These are phyloP conservation scores for Thymallus thymallus DNA, from an alignment of 2,113 vertebrate genomes.

Conservation along the genomic window DNA sequence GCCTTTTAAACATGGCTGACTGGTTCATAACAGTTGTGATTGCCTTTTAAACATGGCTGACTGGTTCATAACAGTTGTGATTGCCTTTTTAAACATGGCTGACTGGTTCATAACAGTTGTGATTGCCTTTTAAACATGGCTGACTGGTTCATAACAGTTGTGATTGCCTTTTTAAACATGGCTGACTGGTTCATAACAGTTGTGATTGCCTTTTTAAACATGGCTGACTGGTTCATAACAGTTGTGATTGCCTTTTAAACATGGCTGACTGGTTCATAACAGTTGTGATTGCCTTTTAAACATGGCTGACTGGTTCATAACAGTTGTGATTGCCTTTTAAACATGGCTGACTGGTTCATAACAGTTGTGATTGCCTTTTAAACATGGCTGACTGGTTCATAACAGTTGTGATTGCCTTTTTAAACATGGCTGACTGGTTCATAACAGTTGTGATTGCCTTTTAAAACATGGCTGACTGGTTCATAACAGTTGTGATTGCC, in stretches of 20 bases:
- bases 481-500: slow-evolving; percentile 21
- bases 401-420: slow-evolving; percentile 26
- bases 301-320: slow-evolving; percentile 27
- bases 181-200: slow-evolving; percentile 22
- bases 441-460: slow-evolving; percentile 25
- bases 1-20: too few relatives aligned
- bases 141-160: slow-evolving; percentile 14
- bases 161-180: slow-evolving; percentile 40
- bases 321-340: slow-evolving; percentile 28
- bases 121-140: slow-evolving; percentile 41
- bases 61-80: slow-evolving; percentile 19
- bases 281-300: slow-evolving; percentile 29
- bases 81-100: too few relatives aligned
- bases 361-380: slow-evolving; percentile 27
- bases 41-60: too few relatives aligned
- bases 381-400: too few relatives aligned
- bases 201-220: slow-evolving; percentile 33
- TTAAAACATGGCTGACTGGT: too few relatives aligned
- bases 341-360: too few relatives aligned
- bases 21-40: slow-evolving; percentile 22
- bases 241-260: slow-evolving; percentile 31
- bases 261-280: slow-evolving; percentile 25
- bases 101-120: slow-evolving; percentile 14
- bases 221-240: slow-evolving; percentile 23
- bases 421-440: too few relatives aligned